Percentiles rank a stretch among this genome's conserved stretches.
Evolutionary conservation across 2,797 vertebrate genomes (phyloP).

Genomic region (Sebastes oblongus): DNA sequence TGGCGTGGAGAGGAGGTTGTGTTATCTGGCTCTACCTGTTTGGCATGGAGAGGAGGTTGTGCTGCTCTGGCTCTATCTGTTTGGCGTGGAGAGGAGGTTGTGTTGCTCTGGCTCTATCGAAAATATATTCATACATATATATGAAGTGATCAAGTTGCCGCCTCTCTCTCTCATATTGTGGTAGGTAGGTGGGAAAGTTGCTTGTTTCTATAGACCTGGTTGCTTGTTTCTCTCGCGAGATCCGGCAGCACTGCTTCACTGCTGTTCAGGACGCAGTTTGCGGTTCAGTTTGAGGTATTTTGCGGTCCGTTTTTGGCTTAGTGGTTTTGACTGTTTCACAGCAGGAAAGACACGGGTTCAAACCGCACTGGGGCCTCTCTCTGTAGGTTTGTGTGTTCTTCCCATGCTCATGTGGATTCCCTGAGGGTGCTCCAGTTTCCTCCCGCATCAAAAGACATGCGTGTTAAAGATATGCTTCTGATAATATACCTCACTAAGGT

Average conservation of each 20-base stretch:
- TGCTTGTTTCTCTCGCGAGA: too few relatives aligned
- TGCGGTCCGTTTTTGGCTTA: background rate
- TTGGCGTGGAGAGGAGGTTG: too few relatives aligned
- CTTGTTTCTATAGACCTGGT: too few relatives aligned
- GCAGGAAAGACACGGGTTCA: background rate
- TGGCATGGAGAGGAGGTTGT: rapidly evolving
- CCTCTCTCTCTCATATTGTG: too few relatives aligned
- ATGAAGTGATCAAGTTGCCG: too few relatives aligned
- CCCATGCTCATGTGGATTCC: slow-evolving; percentile 8
- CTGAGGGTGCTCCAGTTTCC: slow-evolving; percentile 29
- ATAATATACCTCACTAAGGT: background rate
- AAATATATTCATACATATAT: too few relatives aligned
- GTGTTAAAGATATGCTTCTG: slow-evolving; percentile 5
- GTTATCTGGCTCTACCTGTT: too few relatives aligned
- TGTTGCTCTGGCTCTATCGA: too few relatives aligned
- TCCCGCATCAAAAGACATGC: slow-evolving; percentile 30
- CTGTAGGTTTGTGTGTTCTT: slow-evolving; percentile 6
- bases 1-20: too few relatives aligned
- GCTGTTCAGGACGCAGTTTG: background rate
- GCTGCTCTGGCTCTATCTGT: too few relatives aligned
- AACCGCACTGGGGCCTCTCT: slow-evolving; percentile 7
- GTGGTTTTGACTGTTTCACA: background rate
- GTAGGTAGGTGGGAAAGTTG: too few relatives aligned
- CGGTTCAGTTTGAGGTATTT: slow-evolving; percentile 1
- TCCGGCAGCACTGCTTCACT: background rate